Evolutionary conservation across 64 coral and sea anemone species (phyloP).

Genomic region (Pocillopora verrucosa): DNA sequence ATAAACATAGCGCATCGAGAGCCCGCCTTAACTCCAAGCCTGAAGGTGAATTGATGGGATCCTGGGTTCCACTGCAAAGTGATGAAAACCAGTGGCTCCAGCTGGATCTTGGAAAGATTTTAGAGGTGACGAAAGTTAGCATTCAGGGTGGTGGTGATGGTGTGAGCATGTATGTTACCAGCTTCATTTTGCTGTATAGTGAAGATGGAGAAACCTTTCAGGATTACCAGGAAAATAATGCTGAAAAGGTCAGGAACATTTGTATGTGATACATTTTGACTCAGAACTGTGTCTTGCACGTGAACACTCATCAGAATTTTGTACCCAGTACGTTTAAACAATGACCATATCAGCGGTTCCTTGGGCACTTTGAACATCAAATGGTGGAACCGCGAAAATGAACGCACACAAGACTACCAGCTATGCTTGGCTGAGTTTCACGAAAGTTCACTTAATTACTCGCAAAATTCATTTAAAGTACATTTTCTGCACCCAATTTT

Average conservation of each 20-base stretch:
- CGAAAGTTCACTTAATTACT: no score
- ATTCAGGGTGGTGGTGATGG: slow-evolving; percentile 77
- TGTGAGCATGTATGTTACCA: slow-evolving; percentile 54
- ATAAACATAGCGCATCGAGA: slow-evolving; percentile 59
- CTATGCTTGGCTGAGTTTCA: no score
- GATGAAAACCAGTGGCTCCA: slow-evolving; percentile 92
- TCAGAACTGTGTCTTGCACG: background rate
- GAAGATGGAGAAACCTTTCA: slow-evolving; percentile 68
- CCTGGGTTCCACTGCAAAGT: slow-evolving; percentile 70
- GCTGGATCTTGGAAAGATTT: slow-evolving; percentile 72
- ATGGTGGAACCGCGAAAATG: no score
- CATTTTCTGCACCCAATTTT: no score
- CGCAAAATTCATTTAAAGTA: no score
- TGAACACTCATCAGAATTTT: background rate
- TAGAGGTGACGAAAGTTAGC: slow-evolving; percentile 62
- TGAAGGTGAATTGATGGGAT: slow-evolving; percentile 73
- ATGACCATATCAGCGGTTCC: no score
- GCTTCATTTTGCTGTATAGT: slow-evolving; percentile 68
- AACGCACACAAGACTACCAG: no score
- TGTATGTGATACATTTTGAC: background rate
- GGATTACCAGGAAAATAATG: slow-evolving; percentile 72
- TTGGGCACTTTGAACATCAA: no score
- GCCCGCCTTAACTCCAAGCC: slow-evolving; percentile 62
- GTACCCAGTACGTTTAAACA: background rate
- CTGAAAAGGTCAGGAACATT: slow-evolving; percentile 60